Evolutionary conservation across 92 coral and sea anemone species (phyloP).

Genomic region (Hydrozoanthus gracilis): DNA sequence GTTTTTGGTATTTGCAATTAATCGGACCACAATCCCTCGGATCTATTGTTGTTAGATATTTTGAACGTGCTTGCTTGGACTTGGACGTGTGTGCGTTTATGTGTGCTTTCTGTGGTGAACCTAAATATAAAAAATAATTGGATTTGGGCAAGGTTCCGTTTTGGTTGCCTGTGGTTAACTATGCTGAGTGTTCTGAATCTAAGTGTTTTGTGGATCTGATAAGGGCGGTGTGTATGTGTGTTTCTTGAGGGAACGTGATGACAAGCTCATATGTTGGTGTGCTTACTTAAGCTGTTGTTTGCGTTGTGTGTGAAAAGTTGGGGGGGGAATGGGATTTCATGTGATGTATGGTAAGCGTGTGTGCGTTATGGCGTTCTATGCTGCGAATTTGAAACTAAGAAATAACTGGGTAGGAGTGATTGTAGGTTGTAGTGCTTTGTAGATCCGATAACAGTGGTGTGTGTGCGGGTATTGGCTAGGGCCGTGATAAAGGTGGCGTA

Average conservation of each 20-base stretch:
- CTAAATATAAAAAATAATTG: not conserved
- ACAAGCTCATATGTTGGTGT: not conserved
- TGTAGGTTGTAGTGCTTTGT: no score
- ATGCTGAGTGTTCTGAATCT: not conserved
- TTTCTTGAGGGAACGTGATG: not conserved
- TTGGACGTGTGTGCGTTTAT: conserved; percentile 9
- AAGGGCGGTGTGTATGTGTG: conserved; percentile 7
- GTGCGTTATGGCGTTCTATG: conserved; percentile 1
- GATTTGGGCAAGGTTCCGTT: conserved; percentile 5
- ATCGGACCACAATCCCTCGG: no score
- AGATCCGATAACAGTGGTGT: not conserved
- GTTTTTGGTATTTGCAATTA: not conserved
- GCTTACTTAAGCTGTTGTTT: not conserved
- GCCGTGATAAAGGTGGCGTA: not conserved
- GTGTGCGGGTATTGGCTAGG: not conserved
- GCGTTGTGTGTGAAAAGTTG: not conserved
- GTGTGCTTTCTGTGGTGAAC: conserved; percentile 7
- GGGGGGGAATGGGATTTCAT: conserved; percentile 2
- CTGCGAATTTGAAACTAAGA: not conserved
- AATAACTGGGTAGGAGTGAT: not conserved
- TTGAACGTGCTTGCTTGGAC: conserved; percentile 3
- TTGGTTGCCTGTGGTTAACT: conserved; percentile 5
- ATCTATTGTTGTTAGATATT: not conserved
- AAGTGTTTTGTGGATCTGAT: conserved; percentile 3
- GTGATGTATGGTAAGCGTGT: conserved; percentile 1